These are phyloP conservation scores for Motacilla tschutschensis DNA, from an alignment of 2,113 vertebrate species.

Conservation along the genomic window DNA sequence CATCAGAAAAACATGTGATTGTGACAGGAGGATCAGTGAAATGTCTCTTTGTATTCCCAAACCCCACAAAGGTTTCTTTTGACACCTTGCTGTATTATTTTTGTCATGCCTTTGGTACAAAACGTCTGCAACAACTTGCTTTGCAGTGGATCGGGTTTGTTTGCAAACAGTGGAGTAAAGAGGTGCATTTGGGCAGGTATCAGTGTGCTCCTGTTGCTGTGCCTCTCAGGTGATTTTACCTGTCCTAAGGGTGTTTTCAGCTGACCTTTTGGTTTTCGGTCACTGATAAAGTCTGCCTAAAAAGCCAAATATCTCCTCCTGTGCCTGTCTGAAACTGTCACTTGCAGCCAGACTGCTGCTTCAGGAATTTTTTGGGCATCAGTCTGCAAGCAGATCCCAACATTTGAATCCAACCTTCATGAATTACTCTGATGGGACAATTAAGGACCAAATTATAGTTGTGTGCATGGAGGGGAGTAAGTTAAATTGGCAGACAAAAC, in stretches of 20 bases:
- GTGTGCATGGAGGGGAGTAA: not conserved
- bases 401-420: not conserved
- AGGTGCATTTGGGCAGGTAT: not conserved
- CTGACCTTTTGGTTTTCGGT: not conserved
- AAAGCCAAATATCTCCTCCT: not conserved
- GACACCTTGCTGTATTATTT: not conserved
- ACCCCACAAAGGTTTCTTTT: not conserved
- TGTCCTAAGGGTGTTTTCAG: not conserved
- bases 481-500: not conserved
- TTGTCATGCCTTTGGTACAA: not conserved
- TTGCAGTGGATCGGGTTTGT: not conserved
- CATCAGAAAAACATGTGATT: not conserved
- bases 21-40: not conserved
- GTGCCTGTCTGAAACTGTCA: not conserved
- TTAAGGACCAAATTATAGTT: not conserved
- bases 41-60: not conserved
- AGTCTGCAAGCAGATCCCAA: not conserved
- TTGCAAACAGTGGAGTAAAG: not conserved
- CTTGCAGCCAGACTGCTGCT: not conserved
- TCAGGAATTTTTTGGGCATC: not conserved
- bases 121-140: not conserved
- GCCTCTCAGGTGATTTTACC: not conserved
- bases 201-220: not conserved
- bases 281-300: not conserved
- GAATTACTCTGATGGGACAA: not conserved